Evolutionary conservation across 1,140 invertebrate genomes (phyloP).

Genomic region (Solenopsis fugax): DNA sequence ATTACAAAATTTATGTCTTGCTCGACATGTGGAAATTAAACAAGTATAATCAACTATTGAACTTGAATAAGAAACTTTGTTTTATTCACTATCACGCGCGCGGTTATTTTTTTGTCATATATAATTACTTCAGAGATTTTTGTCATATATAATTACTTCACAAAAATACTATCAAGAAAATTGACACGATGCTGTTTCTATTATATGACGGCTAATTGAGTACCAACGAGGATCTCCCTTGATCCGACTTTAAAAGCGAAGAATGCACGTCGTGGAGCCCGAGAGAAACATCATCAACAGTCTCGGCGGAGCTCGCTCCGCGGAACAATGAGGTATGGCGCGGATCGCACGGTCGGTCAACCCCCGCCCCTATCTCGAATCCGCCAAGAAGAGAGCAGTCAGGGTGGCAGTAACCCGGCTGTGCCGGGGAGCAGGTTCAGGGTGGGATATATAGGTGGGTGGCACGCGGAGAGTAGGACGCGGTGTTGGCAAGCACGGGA

Average conservation of each 20-base stretch:
- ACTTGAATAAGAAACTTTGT: background rate
- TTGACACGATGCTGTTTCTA: background rate
- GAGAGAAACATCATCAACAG: constrained; percentile 30
- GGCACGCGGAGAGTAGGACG: constrained; percentile 23
- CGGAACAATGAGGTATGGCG: constrained; percentile 65
- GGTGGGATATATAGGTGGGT: constrained; percentile 67
- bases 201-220: background rate
- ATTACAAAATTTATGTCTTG: background rate
- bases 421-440: constrained; percentile 65
- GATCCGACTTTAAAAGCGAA: background rate
- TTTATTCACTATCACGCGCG: background rate
- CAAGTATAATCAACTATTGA: background rate
- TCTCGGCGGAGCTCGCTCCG: background rate
- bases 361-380: constrained; percentile 5
- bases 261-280: background rate
- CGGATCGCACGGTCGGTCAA: constrained; percentile 36
- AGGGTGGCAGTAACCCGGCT: constrained; percentile 75
- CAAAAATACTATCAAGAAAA: background rate
- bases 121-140: too few relatives aligned
- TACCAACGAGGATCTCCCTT: background rate
- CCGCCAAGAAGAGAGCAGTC: constrained; percentile 82
- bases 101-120: too few relatives aligned
- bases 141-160: too few relatives aligned
- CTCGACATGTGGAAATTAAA: background rate
- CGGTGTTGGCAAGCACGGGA: constrained; percentile 19